Evolutionary conservation across 2,113 vertebrate genomes (phyloP), one percentile per base, ranked within the genome.

Genomic region (Nyctibius bracteatus): DNA sequence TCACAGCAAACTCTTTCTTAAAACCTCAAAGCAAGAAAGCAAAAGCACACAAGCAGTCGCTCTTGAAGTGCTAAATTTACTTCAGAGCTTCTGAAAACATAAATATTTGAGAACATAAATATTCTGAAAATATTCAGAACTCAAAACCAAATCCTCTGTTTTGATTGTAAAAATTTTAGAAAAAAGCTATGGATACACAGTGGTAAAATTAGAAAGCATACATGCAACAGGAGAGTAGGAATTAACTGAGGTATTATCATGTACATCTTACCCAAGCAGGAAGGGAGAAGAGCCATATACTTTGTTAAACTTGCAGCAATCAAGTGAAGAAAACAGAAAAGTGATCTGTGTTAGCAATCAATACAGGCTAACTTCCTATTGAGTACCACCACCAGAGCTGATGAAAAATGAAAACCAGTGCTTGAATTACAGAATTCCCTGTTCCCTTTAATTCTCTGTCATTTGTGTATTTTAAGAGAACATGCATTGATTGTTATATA

Each of bases 241-340:
- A 94, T 96, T 89, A 96, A 17, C 46, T 33, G 81, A 95, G 61
- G 90, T 51, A 65, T 89, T 54, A 93, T 92, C 52, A 92, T 84
- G 78, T 83, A 80, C 75, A 92, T 98, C 99, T 99, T 99, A 99
- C 99, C 99, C 98, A 99, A 97, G 98, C 98, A 99, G 98, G 98
- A 99, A 98, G 98, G 98, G 98, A 98, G 99, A 98, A 99, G 99
- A 98, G 98, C 98, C 99, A 98, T 98, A 97, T 91, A 98, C 97
- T 98, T 98, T 98, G 98, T 99, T 99, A 99, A 98, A 98, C 98
- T 99, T 99, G 99, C 99, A 98, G 99, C 99, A 95, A 98, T 98
- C 97, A 97, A 97, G 98, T 98, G 98, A 98, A 98, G 97, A 98
- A 99, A 98, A 99, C 96, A 98, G 98, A 99, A 98, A 97, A 98